A percentile compares a stretch with the other conserved stretches of the same genome.
phyloP scores from a whole-genome alignment of 2,888 invertebrate genomes.

The Lithosia quadra region DNA sequence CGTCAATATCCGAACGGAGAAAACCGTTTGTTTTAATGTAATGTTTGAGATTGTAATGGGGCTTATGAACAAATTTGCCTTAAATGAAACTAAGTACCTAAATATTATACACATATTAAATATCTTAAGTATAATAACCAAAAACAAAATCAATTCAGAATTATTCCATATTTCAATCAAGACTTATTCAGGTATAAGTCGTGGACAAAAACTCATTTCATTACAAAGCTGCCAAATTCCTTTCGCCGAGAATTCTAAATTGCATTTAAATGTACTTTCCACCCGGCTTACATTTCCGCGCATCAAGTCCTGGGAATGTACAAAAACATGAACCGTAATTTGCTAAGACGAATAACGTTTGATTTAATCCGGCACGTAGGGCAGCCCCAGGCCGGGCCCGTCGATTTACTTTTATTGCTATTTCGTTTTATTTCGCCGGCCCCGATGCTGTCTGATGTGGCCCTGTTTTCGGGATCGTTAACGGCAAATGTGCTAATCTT shows the following conservation, averaged over 20 bases:
- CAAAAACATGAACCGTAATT: constrained; percentile 83
- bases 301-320: constrained; percentile 72
- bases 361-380: constrained; percentile 84
- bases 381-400: constrained; percentile 68
- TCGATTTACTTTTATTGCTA: constrained; percentile 86
- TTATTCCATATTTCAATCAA: constrained; percentile 25
- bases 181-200: constrained; percentile 17
- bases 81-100: background rate
- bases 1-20: too few species aligned
- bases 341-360: constrained; percentile 85
- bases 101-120: too few species aligned
- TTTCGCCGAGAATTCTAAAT: constrained; percentile 63
- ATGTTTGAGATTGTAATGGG: too few species aligned
- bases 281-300: constrained; percentile 71
- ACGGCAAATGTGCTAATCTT: constrained; percentile 84
- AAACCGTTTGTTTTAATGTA: too few species aligned
- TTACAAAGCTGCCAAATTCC: constrained; percentile 51
- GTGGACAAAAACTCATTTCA: constrained; percentile 27
- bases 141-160: background rate
- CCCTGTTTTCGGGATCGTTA: constrained; percentile 84
- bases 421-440: constrained; percentile 81
- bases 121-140: background rate
- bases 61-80: too few species aligned
- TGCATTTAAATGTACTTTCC: constrained; percentile 71
- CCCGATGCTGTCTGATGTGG: constrained; percentile 75